Evolutionary conservation across 2,888 invertebrate species (phyloP).

Genomic region (Liodrosophila aerea): DNA sequence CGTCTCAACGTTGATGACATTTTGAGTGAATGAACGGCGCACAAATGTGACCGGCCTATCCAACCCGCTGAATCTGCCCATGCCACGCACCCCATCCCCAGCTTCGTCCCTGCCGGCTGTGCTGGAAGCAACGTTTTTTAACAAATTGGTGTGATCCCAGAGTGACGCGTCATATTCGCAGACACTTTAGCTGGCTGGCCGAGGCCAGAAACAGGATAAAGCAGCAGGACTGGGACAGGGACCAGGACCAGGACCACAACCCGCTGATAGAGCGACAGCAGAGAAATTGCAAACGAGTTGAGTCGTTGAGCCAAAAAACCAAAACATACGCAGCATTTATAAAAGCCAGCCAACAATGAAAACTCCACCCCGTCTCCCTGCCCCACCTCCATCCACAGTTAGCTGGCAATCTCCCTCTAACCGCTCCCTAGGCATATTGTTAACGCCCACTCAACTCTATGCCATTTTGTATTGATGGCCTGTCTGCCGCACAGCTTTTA

Average conservation of each 20-base stretch:
- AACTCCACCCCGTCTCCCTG: conserved; percentile 8
- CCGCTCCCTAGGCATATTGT: conserved; percentile 57
- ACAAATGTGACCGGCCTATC: conserved; percentile 66
- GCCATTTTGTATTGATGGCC: conserved; percentile 77
- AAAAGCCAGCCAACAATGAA: conserved; percentile 74
- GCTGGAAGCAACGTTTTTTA: conserved; percentile 57
- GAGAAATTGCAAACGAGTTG: conserved; percentile 77
- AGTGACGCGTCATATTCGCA: conserved; percentile 76
- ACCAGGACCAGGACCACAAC: conserved; percentile 14
- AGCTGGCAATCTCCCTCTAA: neutral
- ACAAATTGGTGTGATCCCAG: conserved; percentile 79
- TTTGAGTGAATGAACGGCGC: conserved; percentile 76
- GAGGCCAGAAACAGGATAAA: conserved; percentile 18
- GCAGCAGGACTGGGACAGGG: conserved; percentile 16
- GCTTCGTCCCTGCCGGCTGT: neutral
- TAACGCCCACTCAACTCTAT: conserved; percentile 77
- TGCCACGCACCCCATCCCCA: neutral
- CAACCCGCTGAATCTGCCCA: conserved; percentile 21
- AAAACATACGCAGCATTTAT: conserved; percentile 77
- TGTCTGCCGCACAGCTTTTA: conserved; percentile 78
- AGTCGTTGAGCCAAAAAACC: conserved; percentile 77
- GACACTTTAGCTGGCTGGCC: conserved; percentile 68
- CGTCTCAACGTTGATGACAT: conserved; percentile 77
- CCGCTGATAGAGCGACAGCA: conserved; percentile 70
- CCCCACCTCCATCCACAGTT: neutral